Evolutionary conservation across 2,888 invertebrate species (phyloP), one percentile per base, ranked within the genome.

Genomic region (Melanchra persicariae): DNA sequence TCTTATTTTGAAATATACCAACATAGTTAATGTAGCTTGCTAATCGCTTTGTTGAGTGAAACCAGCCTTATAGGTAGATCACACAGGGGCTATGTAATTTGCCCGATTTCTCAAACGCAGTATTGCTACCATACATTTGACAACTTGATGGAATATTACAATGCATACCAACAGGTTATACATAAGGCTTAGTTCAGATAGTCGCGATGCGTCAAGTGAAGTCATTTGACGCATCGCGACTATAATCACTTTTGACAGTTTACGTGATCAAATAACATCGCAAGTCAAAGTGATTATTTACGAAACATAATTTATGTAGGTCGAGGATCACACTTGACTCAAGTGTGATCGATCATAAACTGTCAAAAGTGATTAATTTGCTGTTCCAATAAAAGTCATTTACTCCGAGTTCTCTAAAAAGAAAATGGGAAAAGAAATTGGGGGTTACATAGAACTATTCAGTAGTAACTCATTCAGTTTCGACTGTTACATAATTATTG

Each of bases 111-210:
- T 49, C 40, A 81, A 74, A 61, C 62, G 10, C 37, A 34, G 49
- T 51, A 75, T 47, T 60, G 60, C 40, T 30, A 10, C 43, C 47
- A 49, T 45, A 47, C 59, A 51, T 45, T 59, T 70, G 81, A 17
- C 81, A 77, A 59, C 37, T 45, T 76, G 61, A 65, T 76, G 37
- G 60, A 81, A 78, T 81, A 70, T 81, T 77, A 70, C 61, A 81
- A 77, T 69, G 45, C 52, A 34, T 58, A 60, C 34, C 26, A 81
- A 64, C 81, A 40, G 57, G 70, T 77, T 76, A 30, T 22, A 26
- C 43, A 4, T 81, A 51, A 78, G 51, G 70, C 58, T 62, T 12
- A 1, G 22, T 52, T 1, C 70, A 62, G 24, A 65, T 26, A 51
- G 63, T 10, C 10, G 45, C 37, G 54, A 40, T n/a, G 10, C 30